Base-by-base conservation (phyloP, 2,113 vertebrate genomes). In the Saccopteryx bilineata region DNA sequence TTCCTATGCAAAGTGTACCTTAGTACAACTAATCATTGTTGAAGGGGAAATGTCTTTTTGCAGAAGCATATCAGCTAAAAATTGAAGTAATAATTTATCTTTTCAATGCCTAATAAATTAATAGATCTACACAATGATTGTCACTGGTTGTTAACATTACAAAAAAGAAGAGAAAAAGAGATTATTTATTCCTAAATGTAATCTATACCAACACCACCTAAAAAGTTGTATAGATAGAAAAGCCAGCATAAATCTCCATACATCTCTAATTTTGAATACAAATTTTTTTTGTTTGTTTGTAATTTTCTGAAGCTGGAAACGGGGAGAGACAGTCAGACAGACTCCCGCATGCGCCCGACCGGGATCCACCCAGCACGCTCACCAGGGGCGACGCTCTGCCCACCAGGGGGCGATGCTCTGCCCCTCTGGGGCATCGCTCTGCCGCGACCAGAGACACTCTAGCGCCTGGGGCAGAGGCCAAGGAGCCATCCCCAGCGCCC, bases 21-120 rank as follows among this genome's bases (percentile, higher is more conserved):
- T 28, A 58, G n/a, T 10, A 48, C 72, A 72, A 74, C 31, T 31
- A 60, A 23, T 63, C 26, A 11, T 13, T 95, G 68, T n/a, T 79
- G 56, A 92, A 5, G 26, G 28, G 26, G 24, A 83, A 87, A 76
- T 80, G 39, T 80, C 31, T 90, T 28, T 69, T 48, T 75, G n/a
- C 58, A n/a, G 66, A 96, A 85, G 14, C 31, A 66, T 58, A 74
- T 13, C 19, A 78, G 50, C 14, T 96, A 94, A 91, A 92, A 91
- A 78, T 68, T 89, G 58, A 82, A 86, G 50, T 93, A 97, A 91
- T 86, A 95, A 88, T 88, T 68, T 78, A 75, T 75, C 46, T 89
- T 93, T 91, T 82, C 24, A 91, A n/a, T 50, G 79, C 21, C 33
- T 93, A 74, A 81, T 60, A 31, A 86, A 82, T 82, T 86, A 89